Evolutionary conservation across 2,797 vertebrate genomes (phyloP).

Genomic region (Bradypodion ventrale): DNA sequence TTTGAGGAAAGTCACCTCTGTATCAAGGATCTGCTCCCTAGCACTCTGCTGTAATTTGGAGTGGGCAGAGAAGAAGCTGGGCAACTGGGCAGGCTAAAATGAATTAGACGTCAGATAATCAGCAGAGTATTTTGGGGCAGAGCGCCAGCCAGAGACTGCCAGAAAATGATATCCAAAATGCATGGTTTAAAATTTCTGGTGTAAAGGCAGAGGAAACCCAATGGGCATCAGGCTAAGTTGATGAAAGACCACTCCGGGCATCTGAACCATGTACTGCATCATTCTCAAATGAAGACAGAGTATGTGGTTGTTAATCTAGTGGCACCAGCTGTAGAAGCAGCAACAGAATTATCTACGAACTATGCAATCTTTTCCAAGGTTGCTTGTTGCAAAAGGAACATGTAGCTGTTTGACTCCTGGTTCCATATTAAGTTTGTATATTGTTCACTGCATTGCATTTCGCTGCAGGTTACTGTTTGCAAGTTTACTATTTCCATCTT

Average conservation of each 20-base stretch:
- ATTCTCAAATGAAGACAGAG: conserved; percentile 23
- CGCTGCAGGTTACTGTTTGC: background rate
- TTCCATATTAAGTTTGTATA: conserved; percentile 3
- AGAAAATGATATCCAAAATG: conserved; percentile 15
- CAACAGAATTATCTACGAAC: background rate
- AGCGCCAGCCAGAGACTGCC: background rate
- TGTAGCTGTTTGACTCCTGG: background rate
- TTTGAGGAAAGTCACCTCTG: conserved; percentile 62
- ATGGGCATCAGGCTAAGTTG: conserved; percentile 7
- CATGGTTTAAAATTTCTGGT: background rate
- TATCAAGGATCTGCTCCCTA: conserved; percentile 36
- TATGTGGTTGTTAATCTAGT: conserved; percentile 12
- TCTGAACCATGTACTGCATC: rapidly evolving
- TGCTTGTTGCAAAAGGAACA: background rate
- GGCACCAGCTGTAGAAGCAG: background rate
- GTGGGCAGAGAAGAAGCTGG: background rate
- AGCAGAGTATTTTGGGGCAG: conserved; percentile 57
- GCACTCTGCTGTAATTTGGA: conserved; percentile 28
- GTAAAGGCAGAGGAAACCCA: background rate
- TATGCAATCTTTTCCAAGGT: conserved; percentile 20
- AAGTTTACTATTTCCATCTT: background rate
- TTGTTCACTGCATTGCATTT: background rate
- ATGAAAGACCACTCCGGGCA: conserved; percentile 18
- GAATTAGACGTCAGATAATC: conserved; percentile 38
- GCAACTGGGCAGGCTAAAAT: background rate